A percentile compares a stretch with the other conserved stretches of the same genome.
Conservation (phyloP, 2,113 vertebrate genomes). For the Gopherus evgoodei region DNA sequence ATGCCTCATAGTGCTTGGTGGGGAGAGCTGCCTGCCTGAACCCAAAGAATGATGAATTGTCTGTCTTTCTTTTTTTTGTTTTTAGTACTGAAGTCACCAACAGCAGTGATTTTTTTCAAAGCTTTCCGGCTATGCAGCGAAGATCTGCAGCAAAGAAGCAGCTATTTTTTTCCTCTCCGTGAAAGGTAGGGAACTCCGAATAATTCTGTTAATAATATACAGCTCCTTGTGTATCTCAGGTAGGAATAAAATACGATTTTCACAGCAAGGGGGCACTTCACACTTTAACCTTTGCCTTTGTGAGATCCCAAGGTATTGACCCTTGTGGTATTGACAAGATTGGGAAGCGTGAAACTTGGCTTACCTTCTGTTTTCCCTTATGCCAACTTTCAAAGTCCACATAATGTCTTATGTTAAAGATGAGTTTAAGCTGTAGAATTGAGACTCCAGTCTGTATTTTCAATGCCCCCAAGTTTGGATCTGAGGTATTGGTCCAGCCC, state of each 20-base stretch:
- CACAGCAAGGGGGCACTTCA: background rate
- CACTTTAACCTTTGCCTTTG: background rate
- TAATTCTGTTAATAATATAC: accelerated
- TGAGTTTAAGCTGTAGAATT: accelerated
- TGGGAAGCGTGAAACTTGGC: accelerated
- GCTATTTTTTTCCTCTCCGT: conserved; percentile 41
- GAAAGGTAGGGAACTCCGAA: background rate
- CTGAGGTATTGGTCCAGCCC: accelerated
- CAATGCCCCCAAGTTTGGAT: background rate
- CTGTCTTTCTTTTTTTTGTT: conserved; percentile 41
- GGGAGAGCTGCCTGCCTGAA: background rate
- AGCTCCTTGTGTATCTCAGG: accelerated
- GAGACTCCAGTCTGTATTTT: accelerated
- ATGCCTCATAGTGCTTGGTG: conserved; percentile 69
- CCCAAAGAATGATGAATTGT: background rate
- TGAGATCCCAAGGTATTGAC: background rate
- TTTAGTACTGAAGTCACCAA: background rate
- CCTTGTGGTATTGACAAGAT: accelerated
- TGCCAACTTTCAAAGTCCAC: background rate
- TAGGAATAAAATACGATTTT: accelerated
- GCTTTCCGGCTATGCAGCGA: conserved; percentile 52
- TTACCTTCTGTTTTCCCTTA: background rate
- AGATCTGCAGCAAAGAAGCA: background rate
- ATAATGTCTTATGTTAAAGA: background rate
- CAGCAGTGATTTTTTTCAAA: background rate